Evolutionary conservation across 2,888 invertebrate genomes (phyloP), one percentile per base, ranked within the genome.

Genomic region (Drosophila birchii): DNA sequence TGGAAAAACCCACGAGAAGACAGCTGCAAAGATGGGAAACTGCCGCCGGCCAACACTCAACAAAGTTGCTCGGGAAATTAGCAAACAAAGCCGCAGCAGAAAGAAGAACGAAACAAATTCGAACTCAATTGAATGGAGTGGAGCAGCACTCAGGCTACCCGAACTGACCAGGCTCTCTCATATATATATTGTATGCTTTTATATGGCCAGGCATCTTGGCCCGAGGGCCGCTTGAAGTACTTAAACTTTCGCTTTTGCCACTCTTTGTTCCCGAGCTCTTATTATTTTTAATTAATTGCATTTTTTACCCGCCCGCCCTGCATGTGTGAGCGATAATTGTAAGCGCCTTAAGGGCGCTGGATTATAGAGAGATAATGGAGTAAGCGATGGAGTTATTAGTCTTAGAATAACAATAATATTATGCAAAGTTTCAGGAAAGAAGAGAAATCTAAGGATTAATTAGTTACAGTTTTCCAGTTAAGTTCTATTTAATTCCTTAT

Each of bases 81-180:
- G 72, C 76, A 80, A 82, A 82, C 75, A 82, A 82, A 83, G 75
- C 77, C 83, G 77, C 60, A 59, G 44, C 58, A 43, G 44, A 63
- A 54, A 43, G 34, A 45, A 45, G 47, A 69, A 39, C 53, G 51
- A 75, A 67, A 39, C 47, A 45, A 72, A 72, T 75, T 75, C 54
- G 63, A 64, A 78, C 75, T 63, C 59, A 80, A 78, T 78, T 79
- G 62, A 75, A 75, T 64, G 38, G 41, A 43, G 67, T 43, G 53
- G 18, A 32, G 45, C 2, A 29, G 70, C 57, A 51, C 68, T 54
- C 38, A 16, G 12, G 12, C 69, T 38, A 14, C 68, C 53, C 34
- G 36, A 44, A 66, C 66, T 67, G 69, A 67, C 66, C 66, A 45
- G 45, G 45, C 45, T 26, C 45, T 26, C 45, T 16, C 8, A 32